A percentile compares a stretch with the other conserved stretches of the same genome.
These are phyloP conservation scores for Actenoides lindsayi DNA, from an alignment of 2,113 vertebrate genomes.

Conservation along the genomic window DNA sequence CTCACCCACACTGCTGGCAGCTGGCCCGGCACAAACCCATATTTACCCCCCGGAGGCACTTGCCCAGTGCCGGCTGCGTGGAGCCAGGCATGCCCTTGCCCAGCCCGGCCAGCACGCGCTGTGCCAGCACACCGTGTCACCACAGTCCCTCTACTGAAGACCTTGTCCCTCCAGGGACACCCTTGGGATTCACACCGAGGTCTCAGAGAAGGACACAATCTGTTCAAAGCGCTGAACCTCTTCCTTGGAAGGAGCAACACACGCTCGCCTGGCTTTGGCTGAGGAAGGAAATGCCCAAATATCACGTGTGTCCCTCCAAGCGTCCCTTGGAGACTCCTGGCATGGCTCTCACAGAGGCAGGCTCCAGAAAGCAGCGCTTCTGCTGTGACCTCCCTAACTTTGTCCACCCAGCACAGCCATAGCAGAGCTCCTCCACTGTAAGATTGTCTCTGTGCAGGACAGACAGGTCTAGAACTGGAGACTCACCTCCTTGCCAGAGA, in stretches of 20 bases:
- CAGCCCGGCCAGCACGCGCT: background rate
- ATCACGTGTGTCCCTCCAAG: rapidly evolving
- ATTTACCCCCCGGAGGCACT: background rate
- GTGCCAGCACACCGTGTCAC: background rate
- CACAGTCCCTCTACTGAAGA: background rate
- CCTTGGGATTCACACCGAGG: rapidly evolving
- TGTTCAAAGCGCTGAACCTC: rapidly evolving
- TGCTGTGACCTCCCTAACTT: background rate
- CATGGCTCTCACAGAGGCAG: background rate
- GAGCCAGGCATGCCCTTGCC: background rate
- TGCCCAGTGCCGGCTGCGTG: background rate
- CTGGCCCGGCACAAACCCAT: background rate
- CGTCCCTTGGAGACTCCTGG: background rate
- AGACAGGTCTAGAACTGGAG: background rate
- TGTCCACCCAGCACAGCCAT: background rate
- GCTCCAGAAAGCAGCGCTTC: background rate
- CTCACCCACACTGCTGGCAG: background rate
- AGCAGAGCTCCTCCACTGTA: background rate
- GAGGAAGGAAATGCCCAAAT: background rate
- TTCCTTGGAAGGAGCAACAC: rapidly evolving
- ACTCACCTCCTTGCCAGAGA: background rate
- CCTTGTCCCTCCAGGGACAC: rapidly evolving
- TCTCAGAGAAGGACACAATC: rapidly evolving
- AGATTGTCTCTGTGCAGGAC: background rate
- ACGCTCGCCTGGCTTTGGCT: background rate